These are phyloP conservation scores for Boulengeromyrus knoepffleri DNA, from an alignment of 2,113 vertebrate species.

Conservation along the genomic window DNA sequence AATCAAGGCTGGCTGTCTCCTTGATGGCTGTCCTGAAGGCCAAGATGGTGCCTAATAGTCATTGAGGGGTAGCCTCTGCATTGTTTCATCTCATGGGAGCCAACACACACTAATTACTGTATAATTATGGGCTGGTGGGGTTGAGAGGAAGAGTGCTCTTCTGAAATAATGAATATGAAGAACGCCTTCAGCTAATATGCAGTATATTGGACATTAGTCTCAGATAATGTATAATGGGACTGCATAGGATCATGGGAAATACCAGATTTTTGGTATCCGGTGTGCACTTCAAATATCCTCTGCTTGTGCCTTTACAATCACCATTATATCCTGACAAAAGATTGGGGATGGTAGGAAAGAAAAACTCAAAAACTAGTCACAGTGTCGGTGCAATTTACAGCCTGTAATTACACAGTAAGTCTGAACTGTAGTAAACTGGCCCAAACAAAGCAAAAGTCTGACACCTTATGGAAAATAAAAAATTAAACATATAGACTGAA, in stretches of 20 bases:
- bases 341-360: background rate
- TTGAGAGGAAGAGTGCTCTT: background rate
- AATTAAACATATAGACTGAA: background rate
- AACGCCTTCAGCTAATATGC: background rate
- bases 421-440: background rate
- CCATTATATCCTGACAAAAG: background rate
- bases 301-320: background rate
- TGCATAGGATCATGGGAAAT: background rate
- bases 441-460: constrained; percentile 36
- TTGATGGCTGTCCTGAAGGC: background rate
- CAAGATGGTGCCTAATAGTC: background rate
- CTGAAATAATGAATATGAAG: background rate
- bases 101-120: background rate
- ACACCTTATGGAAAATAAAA: constrained; percentile 37
- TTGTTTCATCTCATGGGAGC: background rate
- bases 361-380: background rate
- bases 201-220: background rate
- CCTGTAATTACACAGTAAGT: background rate
- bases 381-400: background rate
- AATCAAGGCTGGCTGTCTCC: background rate
- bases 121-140: background rate
- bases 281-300: background rate
- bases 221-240: background rate
- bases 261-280: background rate
- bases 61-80: background rate